These are phyloP conservation scores for Lamproptera curius DNA, from an alignment of 2,888 invertebrate genomes.

Conservation along the genomic window DNA sequence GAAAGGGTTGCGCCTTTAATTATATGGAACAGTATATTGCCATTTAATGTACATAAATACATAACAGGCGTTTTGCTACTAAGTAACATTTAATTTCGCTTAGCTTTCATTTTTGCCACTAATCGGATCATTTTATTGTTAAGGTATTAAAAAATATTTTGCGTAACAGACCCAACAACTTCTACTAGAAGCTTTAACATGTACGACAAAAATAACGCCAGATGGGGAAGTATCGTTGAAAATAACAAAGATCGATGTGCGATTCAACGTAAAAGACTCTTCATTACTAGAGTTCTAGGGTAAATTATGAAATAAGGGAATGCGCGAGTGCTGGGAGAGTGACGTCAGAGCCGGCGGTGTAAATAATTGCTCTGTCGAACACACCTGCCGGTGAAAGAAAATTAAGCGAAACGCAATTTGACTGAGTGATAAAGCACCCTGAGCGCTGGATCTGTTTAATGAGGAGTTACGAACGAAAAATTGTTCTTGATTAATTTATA, in stretches of 20 bases:
- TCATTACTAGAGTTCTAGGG: conserved; percentile 41
- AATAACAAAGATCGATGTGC: neutral
- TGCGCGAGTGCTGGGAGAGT: conserved; percentile 41
- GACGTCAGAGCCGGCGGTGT: conserved; percentile 72
- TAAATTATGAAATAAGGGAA: conserved; percentile 51
- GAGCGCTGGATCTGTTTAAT: conserved; percentile 70
- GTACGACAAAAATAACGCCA: too few species aligned
- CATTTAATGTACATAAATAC: too few species aligned
- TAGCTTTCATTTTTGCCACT: too few species aligned
- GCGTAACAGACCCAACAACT: too few species aligned
- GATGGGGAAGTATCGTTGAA: neutral
- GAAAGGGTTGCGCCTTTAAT: conserved; percentile 55
- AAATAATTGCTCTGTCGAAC: conserved; percentile 79
- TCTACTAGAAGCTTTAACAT: too few species aligned
- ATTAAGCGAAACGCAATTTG: conserved; percentile 78
- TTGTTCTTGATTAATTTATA: conserved; percentile 61
- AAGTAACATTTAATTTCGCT: too few species aligned
- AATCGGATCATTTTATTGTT: too few species aligned
- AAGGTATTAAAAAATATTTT: too few species aligned
- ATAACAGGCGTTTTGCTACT: too few species aligned
- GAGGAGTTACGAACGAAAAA: conserved; percentile 71
- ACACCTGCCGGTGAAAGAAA: conserved; percentile 77
- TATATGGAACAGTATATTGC: conserved; percentile 42
- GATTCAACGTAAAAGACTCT: neutral
- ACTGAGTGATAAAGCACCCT: conserved; percentile 76